Evolutionary conservation across 2,797 vertebrate genomes (phyloP).

Genomic region (Denticeps clupeoides): DNA sequence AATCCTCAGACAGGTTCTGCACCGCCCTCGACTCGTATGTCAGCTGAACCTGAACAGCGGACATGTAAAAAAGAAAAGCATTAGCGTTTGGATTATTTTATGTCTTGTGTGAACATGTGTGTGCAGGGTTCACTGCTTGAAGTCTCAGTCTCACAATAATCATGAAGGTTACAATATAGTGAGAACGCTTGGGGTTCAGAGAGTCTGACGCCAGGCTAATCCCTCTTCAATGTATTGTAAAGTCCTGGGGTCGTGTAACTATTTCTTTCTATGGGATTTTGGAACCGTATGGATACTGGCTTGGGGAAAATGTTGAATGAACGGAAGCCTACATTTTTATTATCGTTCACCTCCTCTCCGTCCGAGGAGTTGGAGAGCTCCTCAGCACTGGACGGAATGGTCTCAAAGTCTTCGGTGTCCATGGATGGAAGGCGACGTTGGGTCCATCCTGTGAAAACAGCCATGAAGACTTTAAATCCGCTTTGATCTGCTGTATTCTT

Average conservation of each 20-base stretch:
- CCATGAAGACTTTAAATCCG: too few species aligned
- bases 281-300: slow-evolving; percentile 6
- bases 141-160: slow-evolving; percentile 21
- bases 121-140: too few species aligned
- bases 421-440: slow-evolving; percentile 67
- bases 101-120: too few species aligned
- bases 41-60: slow-evolving; percentile 68
- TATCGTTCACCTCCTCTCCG: slow-evolving; percentile 69
- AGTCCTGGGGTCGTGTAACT: slow-evolving; percentile 32
- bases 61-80: too few species aligned
- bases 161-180: slow-evolving; percentile 35
- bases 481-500: too few species aligned
- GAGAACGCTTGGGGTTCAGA: slow-evolving; percentile 27
- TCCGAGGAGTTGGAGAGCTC: slow-evolving; percentile 83
- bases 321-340: slow-evolving; percentile 59
- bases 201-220: slow-evolving; percentile 19
- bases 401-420: slow-evolving; percentile 76
- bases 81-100: too few species aligned
- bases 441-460: slow-evolving; percentile 74
- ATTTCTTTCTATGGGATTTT: too few species aligned
- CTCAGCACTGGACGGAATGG: slow-evolving; percentile 77
- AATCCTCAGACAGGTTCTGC: slow-evolving; percentile 53
- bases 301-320: neutral
- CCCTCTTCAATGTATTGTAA: slow-evolving; percentile 42
- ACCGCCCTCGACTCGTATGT: slow-evolving; percentile 60